Evolutionary conservation across 2,113 vertebrate species (phyloP).

Genomic region (Leucopternis melanops): DNA sequence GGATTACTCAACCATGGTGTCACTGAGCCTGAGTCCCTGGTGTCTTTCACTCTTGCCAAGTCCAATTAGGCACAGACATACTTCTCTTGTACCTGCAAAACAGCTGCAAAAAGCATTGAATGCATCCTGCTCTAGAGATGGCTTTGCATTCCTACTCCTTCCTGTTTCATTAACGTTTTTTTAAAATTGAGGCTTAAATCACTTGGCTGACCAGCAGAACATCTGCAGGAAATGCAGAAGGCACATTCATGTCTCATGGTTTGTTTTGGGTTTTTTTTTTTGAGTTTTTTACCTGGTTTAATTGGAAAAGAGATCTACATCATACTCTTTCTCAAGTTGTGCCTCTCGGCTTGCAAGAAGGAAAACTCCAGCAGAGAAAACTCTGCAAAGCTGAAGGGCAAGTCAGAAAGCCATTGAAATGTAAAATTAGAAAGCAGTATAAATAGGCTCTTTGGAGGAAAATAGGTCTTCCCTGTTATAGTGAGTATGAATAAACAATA

Average conservation of each 20-base stretch:
- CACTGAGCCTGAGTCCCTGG: background rate
- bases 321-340: background rate
- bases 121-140: background rate
- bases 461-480: constrained; percentile 53
- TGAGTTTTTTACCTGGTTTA: background rate
- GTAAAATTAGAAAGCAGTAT: constrained; percentile 70
- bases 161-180: background rate
- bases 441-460: constrained; percentile 56
- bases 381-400: constrained; percentile 23
- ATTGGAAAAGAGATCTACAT: background rate
- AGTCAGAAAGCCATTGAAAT: constrained; percentile 57
- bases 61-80: background rate
- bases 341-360: background rate
- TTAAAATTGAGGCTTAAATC: background rate
- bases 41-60: background rate
- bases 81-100: background rate
- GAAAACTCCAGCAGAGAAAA: background rate
- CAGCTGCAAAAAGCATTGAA: background rate
- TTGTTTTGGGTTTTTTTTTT: too few relatives aligned
- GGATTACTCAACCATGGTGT: background rate
- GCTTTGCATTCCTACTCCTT: background rate
- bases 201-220: background rate
- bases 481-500: constrained; percentile 66
- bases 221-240: background rate
- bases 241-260: background rate